Evolutionary conservation across 2,888 invertebrate species (phyloP), one percentile per base, ranked within the genome.

Genomic region (Acronicta aceris): DNA sequence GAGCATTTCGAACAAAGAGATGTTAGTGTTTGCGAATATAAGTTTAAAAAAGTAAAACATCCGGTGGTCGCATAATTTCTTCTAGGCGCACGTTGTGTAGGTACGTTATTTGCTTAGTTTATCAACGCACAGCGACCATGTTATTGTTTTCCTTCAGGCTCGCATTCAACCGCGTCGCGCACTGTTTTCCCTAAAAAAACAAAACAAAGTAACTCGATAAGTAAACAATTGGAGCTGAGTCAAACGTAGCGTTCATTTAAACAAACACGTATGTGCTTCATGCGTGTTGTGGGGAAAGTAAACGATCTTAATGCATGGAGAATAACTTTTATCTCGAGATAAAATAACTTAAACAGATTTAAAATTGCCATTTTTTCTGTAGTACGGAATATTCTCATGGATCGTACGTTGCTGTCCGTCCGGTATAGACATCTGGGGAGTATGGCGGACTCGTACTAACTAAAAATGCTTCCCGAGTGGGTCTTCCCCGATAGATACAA

Each of bases 181-280:
- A 17, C 76, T 88, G 88, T 86, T 88, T 87, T 88, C 85, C 81
- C 83, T 83, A 76, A 84, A 89, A 88, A 87, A 87, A 87, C 87
- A 85, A 83, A 88, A 89, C 89, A 89, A 74, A 81, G 87, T 80
- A 86, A 88, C 79, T 49, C 71, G 84, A 87, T 89, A 89, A 79
- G 80, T 83, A 86, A 88, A 88, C 87, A 87, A 62, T 74, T 65
- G 59, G 62, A 65, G 82, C 78, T 84, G 84, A 84, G 63, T 85
- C 85, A 84, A 81, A 72, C 66, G 65, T 65, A 53, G 71, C 62
- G 49, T 65, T 58, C 65, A 65, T 65, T 71, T 66, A 78, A 69
- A 76, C 70, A 78, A 78, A 78, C 76, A 75, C 41, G 60, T 68
- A 60, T 49, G 10, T 49, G 50, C 51, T 33, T 33, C 33, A 33